Percentiles rank a stretch among this genome's conserved stretches.
phyloP scores from a whole-genome alignment of 1,140 invertebrate genomes.

The Drosophila trapezifrons region DNA sequence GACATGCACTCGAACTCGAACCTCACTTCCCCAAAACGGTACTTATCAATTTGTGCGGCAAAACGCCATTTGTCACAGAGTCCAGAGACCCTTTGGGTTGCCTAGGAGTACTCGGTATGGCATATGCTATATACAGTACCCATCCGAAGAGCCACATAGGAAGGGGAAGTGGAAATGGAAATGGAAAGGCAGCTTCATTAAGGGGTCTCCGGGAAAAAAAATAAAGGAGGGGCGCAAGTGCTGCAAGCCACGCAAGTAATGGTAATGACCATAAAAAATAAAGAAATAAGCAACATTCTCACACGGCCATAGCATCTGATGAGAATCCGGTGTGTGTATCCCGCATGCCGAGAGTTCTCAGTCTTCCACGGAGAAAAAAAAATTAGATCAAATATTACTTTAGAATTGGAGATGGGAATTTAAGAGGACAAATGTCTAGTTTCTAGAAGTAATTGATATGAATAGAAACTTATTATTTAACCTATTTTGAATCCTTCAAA shows the following conservation, averaged over 20 bases:
- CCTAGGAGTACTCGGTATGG: not conserved
- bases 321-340: slow-evolving; percentile 71
- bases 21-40: slow-evolving; percentile 62
- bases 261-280: slow-evolving; percentile 66
- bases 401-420: not conserved
- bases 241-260: slow-evolving; percentile 55
- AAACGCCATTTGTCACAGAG: slow-evolving; percentile 71
- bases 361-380: slow-evolving; percentile 23
- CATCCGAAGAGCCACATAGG: slow-evolving; percentile 11
- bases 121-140: slow-evolving; percentile 10
- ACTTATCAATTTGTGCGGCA: slow-evolving; percentile 75
- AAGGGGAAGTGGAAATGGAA: slow-evolving; percentile 29
- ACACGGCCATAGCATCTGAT: slow-evolving; percentile 51
- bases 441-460: not conserved
- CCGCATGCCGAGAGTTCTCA: slow-evolving; percentile 47
- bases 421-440: not conserved
- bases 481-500: not conserved
- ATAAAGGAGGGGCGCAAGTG: slow-evolving; percentile 10
- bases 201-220: slow-evolving; percentile 9
- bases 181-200: slow-evolving; percentile 66
- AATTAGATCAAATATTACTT: not conserved
- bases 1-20: slow-evolving; percentile 60
- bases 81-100: slow-evolving; percentile 15
- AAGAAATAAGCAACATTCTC: slow-evolving; percentile 63
- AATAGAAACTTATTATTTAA: too few relatives aligned